phyloP scores from a whole-genome alignment of 1,140 invertebrate species.

The Philotrypesis tridentata region DNA sequence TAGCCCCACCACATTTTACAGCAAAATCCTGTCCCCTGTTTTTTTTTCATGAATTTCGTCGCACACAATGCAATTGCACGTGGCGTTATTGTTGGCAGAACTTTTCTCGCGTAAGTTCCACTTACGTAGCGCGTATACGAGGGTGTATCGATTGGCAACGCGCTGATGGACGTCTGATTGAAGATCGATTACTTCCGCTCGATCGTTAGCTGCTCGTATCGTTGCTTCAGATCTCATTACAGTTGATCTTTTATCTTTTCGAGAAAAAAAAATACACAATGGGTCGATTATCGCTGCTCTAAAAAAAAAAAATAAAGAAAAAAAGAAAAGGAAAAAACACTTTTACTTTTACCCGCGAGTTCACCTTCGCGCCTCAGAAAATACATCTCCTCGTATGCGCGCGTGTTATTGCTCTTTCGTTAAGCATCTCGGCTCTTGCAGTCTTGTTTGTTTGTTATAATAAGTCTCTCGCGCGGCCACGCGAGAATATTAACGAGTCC shows the following conservation, averaged over 20 bases:
- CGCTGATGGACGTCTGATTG: too few relatives aligned
- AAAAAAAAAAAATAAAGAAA: too few relatives aligned
- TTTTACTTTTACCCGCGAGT: background rate
- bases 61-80: background rate
- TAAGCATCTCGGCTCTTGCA: background rate
- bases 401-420: conserved; percentile 21
- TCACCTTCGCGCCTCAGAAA: background rate
- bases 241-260: too few relatives aligned
- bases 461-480: background rate
- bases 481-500: background rate
- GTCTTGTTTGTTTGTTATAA: background rate
- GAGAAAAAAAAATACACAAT: background rate
- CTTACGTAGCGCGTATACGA: too few relatives aligned
- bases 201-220: too few relatives aligned
- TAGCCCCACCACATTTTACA: too few relatives aligned
- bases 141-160: too few relatives aligned
- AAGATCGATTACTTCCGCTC: too few relatives aligned
- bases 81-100: background rate
- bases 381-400: background rate
- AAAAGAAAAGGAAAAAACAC: background rate
- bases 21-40: too few relatives aligned
- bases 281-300: background rate
- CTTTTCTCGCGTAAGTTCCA: background rate
- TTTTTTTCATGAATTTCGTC: too few relatives aligned
- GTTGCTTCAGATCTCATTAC: too few relatives aligned